phyloP scores from a whole-genome alignment of 2,113 vertebrate species.

The Chunga burmeisteri region DNA sequence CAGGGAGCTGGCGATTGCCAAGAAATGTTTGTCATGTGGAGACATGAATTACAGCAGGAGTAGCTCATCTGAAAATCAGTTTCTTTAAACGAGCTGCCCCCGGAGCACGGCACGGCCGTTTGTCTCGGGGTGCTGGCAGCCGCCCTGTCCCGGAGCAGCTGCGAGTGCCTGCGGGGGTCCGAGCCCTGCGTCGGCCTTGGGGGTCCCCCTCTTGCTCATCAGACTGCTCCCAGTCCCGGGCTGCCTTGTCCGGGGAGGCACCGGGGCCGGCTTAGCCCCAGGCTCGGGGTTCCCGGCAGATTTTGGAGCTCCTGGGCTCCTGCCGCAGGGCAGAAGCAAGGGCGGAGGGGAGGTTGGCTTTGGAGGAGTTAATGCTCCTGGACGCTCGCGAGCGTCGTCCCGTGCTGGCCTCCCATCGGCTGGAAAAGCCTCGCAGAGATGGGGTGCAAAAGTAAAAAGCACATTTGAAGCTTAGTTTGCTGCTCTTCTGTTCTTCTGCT shows the following conservation, averaged over 20 bases:
- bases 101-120: fast-evolving
- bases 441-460: neutral
- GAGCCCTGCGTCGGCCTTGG: fast-evolving
- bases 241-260: fast-evolving
- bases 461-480: neutral
- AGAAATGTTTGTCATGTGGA: slow-evolving; percentile 35
- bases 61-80: neutral
- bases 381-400: fast-evolving
- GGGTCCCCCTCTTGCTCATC: neutral
- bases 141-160: neutral
- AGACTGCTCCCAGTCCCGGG: fast-evolving
- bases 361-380: neutral
- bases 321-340: neutral
- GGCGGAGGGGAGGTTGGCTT: neutral
- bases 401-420: fast-evolving
- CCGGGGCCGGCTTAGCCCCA: neutral
- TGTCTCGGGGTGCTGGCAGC: fast-evolving
- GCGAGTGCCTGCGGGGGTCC: neutral
- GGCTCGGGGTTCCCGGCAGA: fast-evolving
- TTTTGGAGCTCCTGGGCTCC: neutral
- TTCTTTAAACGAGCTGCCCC: neutral
- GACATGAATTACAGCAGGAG: neutral
- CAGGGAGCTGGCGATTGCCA: neutral
- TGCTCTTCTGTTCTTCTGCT: neutral
- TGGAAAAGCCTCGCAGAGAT: neutral